Evolutionary conservation across 2,797 vertebrate genomes (phyloP).

Genomic region (Euphonia xanthogaster): DNA sequence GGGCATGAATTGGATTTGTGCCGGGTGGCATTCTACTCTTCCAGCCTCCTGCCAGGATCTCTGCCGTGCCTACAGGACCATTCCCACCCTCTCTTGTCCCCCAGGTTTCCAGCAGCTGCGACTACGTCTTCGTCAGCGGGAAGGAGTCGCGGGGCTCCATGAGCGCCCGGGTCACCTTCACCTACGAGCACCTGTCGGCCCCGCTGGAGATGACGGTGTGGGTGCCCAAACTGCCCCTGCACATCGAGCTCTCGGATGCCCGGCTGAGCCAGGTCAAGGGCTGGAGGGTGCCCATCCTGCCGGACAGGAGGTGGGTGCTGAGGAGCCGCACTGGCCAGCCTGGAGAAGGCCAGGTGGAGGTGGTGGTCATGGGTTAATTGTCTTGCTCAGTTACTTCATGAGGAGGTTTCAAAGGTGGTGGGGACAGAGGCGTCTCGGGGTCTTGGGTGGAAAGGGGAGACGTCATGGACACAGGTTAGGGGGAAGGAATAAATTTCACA

Average conservation of each 20-base stretch:
- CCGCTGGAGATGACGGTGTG: conserved; percentile 95
- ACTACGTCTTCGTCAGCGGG: conserved; percentile 97
- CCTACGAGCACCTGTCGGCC: conserved; percentile 91
- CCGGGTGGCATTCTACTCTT: rapidly evolving
- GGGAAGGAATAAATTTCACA: background rate
- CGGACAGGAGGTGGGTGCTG: conserved; percentile 85
- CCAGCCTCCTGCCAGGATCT: background rate
- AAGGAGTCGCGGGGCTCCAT: conserved; percentile 95
- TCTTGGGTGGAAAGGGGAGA: background rate
- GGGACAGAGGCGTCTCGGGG: background rate
- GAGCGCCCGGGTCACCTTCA: conserved; percentile 94
- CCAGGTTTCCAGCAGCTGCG: conserved; percentile 96
- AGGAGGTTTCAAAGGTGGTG: background rate
- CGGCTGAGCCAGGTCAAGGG: conserved; percentile 96
- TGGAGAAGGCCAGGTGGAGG: background rate
- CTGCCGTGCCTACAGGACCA: background rate
- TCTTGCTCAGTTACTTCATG: background rate
- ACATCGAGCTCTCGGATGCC: conserved; percentile 89
- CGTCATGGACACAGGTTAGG: background rate
- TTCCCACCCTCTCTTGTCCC: background rate
- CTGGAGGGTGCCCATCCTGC: conserved; percentile 97
- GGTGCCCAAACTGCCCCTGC: conserved; percentile 95
- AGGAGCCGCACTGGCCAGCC: rapidly evolving
- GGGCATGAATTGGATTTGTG: rapidly evolving
- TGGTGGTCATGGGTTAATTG: background rate